Evolutionary conservation across 2,113 vertebrate species (phyloP), one percentile per base, ranked within the genome.

Genomic region (Chitala chitala): DNA sequence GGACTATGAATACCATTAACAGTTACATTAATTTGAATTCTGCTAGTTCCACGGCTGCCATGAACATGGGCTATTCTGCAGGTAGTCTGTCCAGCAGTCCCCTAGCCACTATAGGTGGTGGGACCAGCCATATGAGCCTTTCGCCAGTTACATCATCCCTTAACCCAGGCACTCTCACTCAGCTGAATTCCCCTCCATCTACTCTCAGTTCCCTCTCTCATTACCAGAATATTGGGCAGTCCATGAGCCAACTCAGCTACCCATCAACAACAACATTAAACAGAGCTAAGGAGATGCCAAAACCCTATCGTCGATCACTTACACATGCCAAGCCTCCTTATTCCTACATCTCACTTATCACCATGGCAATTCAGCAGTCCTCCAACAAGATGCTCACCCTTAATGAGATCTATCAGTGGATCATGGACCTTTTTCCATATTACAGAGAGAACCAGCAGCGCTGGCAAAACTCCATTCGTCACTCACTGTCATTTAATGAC

Each of bases 361-460:
- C 94, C 81, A 96, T 96, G 94, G 94, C 94, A 0, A 96, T 95
- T 81, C 93, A 95, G 87, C 94, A 96, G 88, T 93, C 93, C 0
- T 87, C 87, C 22, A 93, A 88, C 86, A 96, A 96, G 88, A 96
- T 95, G 94, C 91, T 96, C 42, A 95, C 94, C 0, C 86, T 95
- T 72, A 96, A 94, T 0, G 94, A 96, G 86, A 96, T 96, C 86
- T 96, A 96, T 87, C 94, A 95, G 82, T 96, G 94, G 94, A 96
- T 96, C 89, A 96, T 96, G 94, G 94, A 96, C 84, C 90, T 96
- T 76, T 96, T 96, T 85, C 94, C 94, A 0, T 96, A 95, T 84
- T 95, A 95, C 78, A 89, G 94, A 0, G 93, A 95, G 84, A 96
- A 94, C 89, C 94, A 95, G 83, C 94, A 94, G 80, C 92, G 94